Evolutionary conservation across 1,140 invertebrate genomes (phyloP), one percentile per base, ranked within the genome.

Genomic region (Ceratosolen fusciceps): DNA sequence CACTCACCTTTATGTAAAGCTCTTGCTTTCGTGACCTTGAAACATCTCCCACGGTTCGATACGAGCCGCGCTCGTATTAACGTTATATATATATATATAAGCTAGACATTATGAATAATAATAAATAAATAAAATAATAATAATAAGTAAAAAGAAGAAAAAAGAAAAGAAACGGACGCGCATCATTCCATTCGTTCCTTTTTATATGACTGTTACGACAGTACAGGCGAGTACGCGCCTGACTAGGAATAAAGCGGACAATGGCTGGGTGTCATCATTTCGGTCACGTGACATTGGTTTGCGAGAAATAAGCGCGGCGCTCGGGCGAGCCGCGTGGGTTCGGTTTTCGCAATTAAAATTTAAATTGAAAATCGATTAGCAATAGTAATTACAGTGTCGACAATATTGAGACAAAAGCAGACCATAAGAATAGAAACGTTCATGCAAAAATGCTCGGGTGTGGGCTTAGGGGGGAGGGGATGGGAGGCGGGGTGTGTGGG

Each of bases 311-410:
- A 49, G 26, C 56, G 52, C 26, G n/a, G n/a, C n/a, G n/a, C n/a
- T n/a, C n/a, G n/a, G n/a, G n/a, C n/a, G n/a, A n/a, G n/a, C n/a
- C n/a, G 68, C 37, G 47, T 62, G 31, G 62, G 67, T 52, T 72
- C 54, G 39, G 49, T 49, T 78, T 78, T 78, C 68, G 54, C 39
- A 72, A 77, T 7, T 56, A 29, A 24, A 70, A 77, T 7, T 56
- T 43, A 24, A 70, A 77, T 70, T 29, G 49, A 68, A 76, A 76
- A 34, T 74, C 31, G 47, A 19, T 58, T 62, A 34, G 24, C 9
- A 60, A 29, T 12, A 34, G 24, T 34, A 34, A 34, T 16, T 62
- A 62, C 34, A 34, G 31, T 10, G 19, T 62, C 31, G 58, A 62
- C 34, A 62, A 52, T 47, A 47, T 47, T n/a, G 19, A 62, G 58